Conservation (phyloP, 2,888 invertebrate genomes). For the Oscheius myriophilus region DNA sequence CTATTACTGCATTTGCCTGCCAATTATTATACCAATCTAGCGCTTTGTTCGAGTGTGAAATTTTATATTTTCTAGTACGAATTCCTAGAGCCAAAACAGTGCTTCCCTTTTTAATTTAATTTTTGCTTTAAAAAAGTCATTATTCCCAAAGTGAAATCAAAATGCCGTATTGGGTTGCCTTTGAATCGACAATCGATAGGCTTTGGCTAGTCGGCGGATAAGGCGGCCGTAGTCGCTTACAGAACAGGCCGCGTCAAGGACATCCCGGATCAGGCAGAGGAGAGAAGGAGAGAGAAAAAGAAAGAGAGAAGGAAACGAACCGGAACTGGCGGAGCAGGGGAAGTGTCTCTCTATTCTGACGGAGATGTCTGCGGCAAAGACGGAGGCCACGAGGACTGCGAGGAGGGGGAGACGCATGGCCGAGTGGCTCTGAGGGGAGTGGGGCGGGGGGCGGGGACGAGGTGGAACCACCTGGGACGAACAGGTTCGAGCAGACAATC, state of each 20-base stretch:
- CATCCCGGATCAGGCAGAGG: constrained; percentile 12
- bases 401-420: constrained; percentile 17
- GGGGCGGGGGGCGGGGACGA: constrained; percentile 23
- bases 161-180: no score
- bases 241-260: constrained; percentile 21
- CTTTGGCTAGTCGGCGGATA: no score
- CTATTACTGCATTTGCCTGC: no score
- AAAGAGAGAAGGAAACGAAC: constrained; percentile 38
- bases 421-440: background rate
- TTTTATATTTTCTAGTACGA: no score
- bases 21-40: no score
- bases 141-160: no score
- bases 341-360: constrained; percentile 69
- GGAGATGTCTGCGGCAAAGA: constrained; percentile 56
- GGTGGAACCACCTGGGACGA: constrained; percentile 22
- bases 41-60: no score
- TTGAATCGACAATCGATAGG: no score
- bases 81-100: no score
- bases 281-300: constrained; percentile 1
- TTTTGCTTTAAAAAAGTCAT: no score
- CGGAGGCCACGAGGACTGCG: constrained; percentile 29
- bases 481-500: constrained; percentile 31
- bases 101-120: no score
- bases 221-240: no score
- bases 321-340: constrained; percentile 68